Percentiles rank a stretch among this genome's conserved stretches.
phyloP scores from a whole-genome alignment of 2,888 invertebrate species.

The Drosophila mayaguana region DNA sequence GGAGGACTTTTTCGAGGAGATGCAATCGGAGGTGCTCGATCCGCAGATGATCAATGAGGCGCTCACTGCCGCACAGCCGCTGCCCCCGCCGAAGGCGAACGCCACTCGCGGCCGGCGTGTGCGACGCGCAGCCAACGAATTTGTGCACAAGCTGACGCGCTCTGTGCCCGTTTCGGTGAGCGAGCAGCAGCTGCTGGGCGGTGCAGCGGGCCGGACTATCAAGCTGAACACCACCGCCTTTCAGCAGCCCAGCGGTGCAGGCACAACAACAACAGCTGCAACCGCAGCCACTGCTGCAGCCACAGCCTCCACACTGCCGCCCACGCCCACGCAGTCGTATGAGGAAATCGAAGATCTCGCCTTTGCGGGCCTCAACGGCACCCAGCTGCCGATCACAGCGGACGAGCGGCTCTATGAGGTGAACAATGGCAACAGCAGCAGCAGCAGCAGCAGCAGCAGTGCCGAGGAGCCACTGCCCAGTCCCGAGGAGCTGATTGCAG shows the following conservation, averaged over 20 bases:
- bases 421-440: conserved; percentile 9
- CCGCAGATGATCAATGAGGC: conserved; percentile 81
- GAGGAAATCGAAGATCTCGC: conserved; percentile 82
- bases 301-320: conserved; percentile 2
- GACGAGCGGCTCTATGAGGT: conserved; percentile 49
- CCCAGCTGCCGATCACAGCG: conserved; percentile 51
- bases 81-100: background rate
- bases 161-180: conserved; percentile 74
- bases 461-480: conserved; percentile 79
- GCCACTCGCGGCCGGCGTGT: conserved; percentile 35
- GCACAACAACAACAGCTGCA: conserved; percentile 15
- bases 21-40: conserved; percentile 77
- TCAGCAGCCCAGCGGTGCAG: conserved; percentile 57
- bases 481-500: conserved; percentile 82
- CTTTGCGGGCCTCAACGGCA: conserved; percentile 83
- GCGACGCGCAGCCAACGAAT: conserved; percentile 69
- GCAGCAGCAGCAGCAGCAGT: conserved; percentile 36
- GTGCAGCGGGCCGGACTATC: conserved; percentile 65
- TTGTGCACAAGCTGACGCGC: conserved; percentile 82
- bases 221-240: conserved; percentile 82
- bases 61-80: conserved; percentile 26
- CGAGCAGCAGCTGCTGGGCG: conserved; percentile 66
- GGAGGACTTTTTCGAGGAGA: conserved; percentile 78
- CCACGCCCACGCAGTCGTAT: conserved; percentile 55
- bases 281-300: conserved; percentile 1